A percentile compares a stretch with the other conserved stretches of the same genome.
phyloP scores from a whole-genome alignment of 1,140 invertebrate species.

The Tribolium madens region DNA sequence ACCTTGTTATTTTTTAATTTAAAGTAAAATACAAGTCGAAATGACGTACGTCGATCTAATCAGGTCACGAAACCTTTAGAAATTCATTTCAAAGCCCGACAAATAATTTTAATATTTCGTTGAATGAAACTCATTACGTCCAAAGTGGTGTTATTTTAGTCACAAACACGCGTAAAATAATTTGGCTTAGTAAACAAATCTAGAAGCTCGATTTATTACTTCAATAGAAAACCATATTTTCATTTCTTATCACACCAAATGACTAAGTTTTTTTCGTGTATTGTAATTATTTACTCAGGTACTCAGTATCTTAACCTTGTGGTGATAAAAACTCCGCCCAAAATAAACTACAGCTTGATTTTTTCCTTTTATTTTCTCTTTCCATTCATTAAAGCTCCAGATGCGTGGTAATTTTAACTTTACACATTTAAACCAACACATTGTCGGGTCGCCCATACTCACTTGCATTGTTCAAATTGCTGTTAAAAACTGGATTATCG shows the following conservation, averaged over 20 bases:
- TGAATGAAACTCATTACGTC: background rate
- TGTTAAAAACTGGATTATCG: slow-evolving; percentile 77
- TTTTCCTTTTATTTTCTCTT: background rate
- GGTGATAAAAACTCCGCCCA: background rate
- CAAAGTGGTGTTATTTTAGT: background rate
- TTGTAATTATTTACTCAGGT: too few species aligned
- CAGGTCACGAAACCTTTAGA: slow-evolving; percentile 9
- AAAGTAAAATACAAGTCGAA: background rate
- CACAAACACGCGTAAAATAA: too few species aligned
- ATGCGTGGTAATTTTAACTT: background rate
- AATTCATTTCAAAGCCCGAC: background rate
- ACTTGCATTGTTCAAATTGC: slow-evolving; percentile 49
- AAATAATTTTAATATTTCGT: background rate
- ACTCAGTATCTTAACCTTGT: too few species aligned
- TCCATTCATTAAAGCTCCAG: background rate
- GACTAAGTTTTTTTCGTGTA: too few species aligned
- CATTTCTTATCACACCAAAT: too few species aligned
- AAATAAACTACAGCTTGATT: background rate
- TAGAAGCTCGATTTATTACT: too few species aligned
- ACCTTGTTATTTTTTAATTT: background rate
- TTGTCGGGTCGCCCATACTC: too few species aligned
- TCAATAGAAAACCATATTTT: too few species aligned
- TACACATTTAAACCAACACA: too few species aligned
- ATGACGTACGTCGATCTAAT: background rate
- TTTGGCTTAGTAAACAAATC: too few species aligned